Base-by-base conservation (phyloP, 2,797 vertebrate species). In the Lagorchestes hirsutus region DNA sequence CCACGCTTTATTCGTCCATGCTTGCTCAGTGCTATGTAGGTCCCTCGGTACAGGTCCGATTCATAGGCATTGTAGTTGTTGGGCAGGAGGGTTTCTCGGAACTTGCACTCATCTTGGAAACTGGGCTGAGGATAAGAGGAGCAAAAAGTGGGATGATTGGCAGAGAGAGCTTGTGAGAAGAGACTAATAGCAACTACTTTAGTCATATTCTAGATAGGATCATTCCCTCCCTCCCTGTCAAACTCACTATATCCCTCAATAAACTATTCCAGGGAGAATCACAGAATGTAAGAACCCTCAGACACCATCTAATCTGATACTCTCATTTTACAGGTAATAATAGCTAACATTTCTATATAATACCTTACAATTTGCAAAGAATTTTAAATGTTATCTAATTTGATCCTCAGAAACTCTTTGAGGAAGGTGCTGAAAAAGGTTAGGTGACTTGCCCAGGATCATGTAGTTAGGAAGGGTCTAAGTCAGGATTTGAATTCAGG, bases 51-150 rank as follows among this genome's bases (percentile, higher is more conserved):
- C 59, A 97, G 94, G 92, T 98, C 98, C 52, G 99, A 99, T 98
- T 99, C 99, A 0, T 99, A 99, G 22, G 99, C 99, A 0, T 99
- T 99, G 99, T 99, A 99, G 98, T 99, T 99, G 98, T 99, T 99
- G n/a, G 99, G 98, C 98, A 99, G 99, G 98, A 99, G 97, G 34
- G 98, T 99, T 99, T 99, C 99, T 98, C 98, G 99, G 98, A 99
- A 99, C 98, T 99, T 99, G 99, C 99, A 99, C 97, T 99, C 99
- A 3, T 99, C 99, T 55, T 99, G 99, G 99, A 99, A 99, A 98
- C 98, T 98, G 98, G 99, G 99, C 99, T 99, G 98, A 91, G 67
- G 55, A 95, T 93, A 0, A 96, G 91, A 59, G 18, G 91, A 0
- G 92, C 31, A 94, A 22, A 97, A 0, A 62, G 40, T 82, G n/a